phyloP scores from a whole-genome alignment of 1,140 invertebrate genomes.

The Hetaerina americana region DNA sequence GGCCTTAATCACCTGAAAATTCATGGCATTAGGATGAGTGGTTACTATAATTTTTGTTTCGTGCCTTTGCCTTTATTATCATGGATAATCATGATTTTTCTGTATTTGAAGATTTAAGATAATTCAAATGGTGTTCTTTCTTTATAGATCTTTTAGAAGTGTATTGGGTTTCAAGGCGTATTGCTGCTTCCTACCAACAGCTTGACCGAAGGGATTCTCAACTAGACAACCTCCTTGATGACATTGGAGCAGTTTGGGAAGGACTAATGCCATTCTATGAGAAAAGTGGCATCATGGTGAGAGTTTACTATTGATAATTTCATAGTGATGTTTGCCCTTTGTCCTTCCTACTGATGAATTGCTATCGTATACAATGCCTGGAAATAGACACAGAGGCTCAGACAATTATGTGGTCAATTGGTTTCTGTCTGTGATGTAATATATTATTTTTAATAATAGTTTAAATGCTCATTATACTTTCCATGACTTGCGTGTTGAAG shows the following conservation, averaged over 20 bases:
- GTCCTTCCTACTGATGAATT: too few species aligned
- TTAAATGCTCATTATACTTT: too few species aligned
- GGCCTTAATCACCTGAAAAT: background rate
- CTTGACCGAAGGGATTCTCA: conserved; percentile 19
- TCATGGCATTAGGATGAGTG: too few species aligned
- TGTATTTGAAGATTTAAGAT: background rate
- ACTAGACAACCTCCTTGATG: conserved; percentile 23
- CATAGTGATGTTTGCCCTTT: too few species aligned
- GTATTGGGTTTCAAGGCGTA: conserved; percentile 30
- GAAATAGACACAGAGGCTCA: too few species aligned
- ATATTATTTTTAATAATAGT: too few species aligned
- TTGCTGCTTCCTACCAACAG: conserved; percentile 24
- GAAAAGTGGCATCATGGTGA: conserved; percentile 3
- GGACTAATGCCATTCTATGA: conserved; percentile 21
- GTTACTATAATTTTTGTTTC: background rate
- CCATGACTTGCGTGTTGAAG: too few species aligned
- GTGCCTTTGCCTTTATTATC: background rate
- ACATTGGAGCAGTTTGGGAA: conserved; percentile 30
- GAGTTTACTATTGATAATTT: background rate
- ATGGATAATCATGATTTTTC: background rate
- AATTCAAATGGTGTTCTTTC: conserved; percentile 7
- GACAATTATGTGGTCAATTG: too few species aligned
- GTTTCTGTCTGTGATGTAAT: too few species aligned
- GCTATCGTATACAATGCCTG: too few species aligned
- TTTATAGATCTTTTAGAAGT: conserved; percentile 34